These are phyloP conservation scores for Cecidostiba fungosa DNA, from an alignment of 2,888 invertebrate species.

Conservation along the genomic window DNA sequence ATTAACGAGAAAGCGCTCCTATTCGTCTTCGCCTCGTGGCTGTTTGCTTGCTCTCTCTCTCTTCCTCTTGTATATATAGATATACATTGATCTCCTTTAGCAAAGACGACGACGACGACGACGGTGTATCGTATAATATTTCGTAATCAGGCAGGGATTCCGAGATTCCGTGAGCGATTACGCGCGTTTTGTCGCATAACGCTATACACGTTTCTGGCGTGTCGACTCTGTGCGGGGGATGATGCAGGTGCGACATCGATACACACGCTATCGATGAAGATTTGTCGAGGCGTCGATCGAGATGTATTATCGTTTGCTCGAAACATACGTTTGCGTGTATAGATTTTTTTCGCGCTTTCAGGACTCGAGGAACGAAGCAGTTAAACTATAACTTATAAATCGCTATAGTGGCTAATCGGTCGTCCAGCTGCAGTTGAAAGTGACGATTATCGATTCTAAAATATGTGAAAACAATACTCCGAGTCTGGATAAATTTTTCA, in stretches of 20 bases:
- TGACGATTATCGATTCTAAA: too few relatives aligned
- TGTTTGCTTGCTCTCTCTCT: conserved; percentile 30
- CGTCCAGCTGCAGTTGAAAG: too few relatives aligned
- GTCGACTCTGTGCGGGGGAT: background rate
- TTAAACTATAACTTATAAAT: background rate
- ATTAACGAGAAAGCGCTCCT: conserved; percentile 51
- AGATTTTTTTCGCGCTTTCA: background rate
- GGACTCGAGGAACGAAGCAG: background rate
- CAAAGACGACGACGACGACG: conserved; percentile 28
- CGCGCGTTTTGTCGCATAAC: conserved; percentile 24
- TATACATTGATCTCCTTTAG: conserved; percentile 22
- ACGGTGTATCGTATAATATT: conserved; percentile 49
- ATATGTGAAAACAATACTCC: too few relatives aligned
- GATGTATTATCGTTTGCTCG: background rate
- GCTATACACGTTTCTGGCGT: background rate
- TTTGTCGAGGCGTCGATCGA: background rate
- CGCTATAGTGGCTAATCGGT: too few relatives aligned
- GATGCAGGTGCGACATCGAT: background rate
- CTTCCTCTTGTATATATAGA: background rate
- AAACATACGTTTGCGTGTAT: background rate
- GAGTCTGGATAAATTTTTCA: too few relatives aligned
- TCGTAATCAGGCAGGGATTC: conserved; percentile 52
- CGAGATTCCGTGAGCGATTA: conserved; percentile 40
- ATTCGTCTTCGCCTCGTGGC: conserved; percentile 46
- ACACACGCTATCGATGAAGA: background rate